Conservation (phyloP, 2,888 invertebrate genomes). For the Cylloceria caligata region DNA sequence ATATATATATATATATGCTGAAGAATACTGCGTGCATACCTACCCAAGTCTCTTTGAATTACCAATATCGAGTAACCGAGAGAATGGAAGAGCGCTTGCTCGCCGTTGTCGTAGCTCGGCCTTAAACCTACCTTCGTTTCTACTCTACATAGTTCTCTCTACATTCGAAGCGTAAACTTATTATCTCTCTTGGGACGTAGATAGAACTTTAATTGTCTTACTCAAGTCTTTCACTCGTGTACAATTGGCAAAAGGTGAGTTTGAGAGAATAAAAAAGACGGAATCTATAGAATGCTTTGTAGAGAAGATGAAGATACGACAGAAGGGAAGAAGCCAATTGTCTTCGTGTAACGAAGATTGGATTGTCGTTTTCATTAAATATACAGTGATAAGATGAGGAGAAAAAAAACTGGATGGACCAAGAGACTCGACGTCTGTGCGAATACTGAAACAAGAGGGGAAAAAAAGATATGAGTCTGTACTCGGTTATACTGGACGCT, state of each 20-base stretch:
- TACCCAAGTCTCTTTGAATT: slow-evolving; percentile 38
- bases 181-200: slow-evolving; percentile 14
- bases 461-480: slow-evolving; percentile 24
- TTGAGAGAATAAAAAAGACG: neutral
- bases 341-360: slow-evolving; percentile 21
- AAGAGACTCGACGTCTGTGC: neutral
- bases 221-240: neutral
- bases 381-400: slow-evolving; percentile 7
- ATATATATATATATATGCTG: too few relatives aligned
- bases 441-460: slow-evolving; percentile 19
- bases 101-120: neutral
- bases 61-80: slow-evolving; percentile 39
- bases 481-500: slow-evolving; percentile 4
- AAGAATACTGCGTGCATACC: slow-evolving; percentile 14
- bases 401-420: neutral
- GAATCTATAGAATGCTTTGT: slow-evolving; percentile 9
- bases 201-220: slow-evolving; percentile 15
- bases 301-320: neutral
- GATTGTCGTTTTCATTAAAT: slow-evolving; percentile 41
- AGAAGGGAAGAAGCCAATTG: neutral
- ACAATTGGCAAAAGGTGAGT: neutral
- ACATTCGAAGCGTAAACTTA: neutral
- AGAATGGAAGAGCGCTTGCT: slow-evolving; percentile 5
- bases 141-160: neutral
- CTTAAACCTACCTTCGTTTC: slow-evolving; percentile 12